A percentile compares a stretch with the other conserved stretches of the same genome.
These are phyloP conservation scores for Pocillopora meandrina DNA, from an alignment of 92 coral and sea anemone genomes.

Conservation along the genomic window DNA sequence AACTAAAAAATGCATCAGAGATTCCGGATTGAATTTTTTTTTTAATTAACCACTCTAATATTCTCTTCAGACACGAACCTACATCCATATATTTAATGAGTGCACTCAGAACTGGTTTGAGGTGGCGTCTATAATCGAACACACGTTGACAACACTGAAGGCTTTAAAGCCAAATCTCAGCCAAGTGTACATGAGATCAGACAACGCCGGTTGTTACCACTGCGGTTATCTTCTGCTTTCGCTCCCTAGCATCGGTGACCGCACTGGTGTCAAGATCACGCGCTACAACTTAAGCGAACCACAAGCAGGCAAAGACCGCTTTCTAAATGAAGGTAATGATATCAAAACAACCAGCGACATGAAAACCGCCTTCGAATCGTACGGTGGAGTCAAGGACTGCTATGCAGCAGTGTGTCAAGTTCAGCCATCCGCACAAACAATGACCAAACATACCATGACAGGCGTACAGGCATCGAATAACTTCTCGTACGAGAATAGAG, in stretches of 20 bases:
- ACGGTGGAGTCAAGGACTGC: constrained; percentile 36
- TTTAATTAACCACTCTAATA: neutral
- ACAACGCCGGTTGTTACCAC: constrained; percentile 28
- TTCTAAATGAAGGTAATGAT: constrained; percentile 36
- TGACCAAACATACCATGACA: no score
- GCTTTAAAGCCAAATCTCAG: constrained; percentile 8
- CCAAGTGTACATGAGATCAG: constrained; percentile 13
- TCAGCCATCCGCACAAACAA: no score
- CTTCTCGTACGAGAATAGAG: no score
- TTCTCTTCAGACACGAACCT: constrained; percentile 29
- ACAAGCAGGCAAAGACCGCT: constrained; percentile 26
- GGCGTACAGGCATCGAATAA: no score
- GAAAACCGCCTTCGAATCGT: constrained; percentile 20
- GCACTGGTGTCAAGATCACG: constrained; percentile 13
- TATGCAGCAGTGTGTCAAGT: no score
- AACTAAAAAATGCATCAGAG: neutral
- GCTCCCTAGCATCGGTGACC: constrained; percentile 18
- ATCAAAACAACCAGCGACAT: constrained; percentile 28
- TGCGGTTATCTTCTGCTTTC: neutral
- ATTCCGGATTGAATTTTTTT: neutral
- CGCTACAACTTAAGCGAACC: constrained; percentile 26
- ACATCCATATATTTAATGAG: constrained; percentile 29
- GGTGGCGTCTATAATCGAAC: constrained; percentile 26
- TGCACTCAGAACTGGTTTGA: constrained; percentile 37
- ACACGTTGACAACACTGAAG: constrained; percentile 26